Conservation (phyloP, 2,113 vertebrate genomes). For the Panthera tigris region DNA sequence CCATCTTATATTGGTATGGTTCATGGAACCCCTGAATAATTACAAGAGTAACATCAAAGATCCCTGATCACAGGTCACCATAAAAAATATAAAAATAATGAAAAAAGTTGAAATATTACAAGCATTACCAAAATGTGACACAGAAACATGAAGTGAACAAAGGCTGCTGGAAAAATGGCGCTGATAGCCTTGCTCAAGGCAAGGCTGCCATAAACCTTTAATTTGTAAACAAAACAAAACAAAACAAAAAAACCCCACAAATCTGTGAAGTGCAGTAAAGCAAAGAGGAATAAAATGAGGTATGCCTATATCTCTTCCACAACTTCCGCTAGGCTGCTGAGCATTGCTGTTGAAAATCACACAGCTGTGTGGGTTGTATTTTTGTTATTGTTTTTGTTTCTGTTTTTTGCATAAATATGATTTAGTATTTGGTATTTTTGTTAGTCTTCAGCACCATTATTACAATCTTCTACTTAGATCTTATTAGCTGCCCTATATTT, state of each 20-base stretch:
- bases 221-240: neutral
- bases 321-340: neutral
- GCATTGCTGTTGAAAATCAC: neutral
- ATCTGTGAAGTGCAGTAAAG: neutral
- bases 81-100: neutral
- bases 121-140: neutral
- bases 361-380: neutral
- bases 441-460: neutral
- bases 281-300: neutral
- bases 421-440: neutral
- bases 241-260: neutral
- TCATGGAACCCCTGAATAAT: neutral
- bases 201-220: neutral
- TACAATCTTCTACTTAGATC: neutral
- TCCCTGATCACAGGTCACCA: neutral
- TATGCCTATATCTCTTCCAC: neutral
- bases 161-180: neutral
- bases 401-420: neutral
- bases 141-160: neutral
- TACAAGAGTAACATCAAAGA: neutral
- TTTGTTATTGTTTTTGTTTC: neutral
- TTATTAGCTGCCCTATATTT: neutral
- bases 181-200: neutral
- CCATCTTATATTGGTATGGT: neutral
- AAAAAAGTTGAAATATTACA: neutral